These are phyloP conservation scores for Lysiphlebus fabarum DNA, from an alignment of 1,140 invertebrate genomes.

Conservation along the genomic window DNA sequence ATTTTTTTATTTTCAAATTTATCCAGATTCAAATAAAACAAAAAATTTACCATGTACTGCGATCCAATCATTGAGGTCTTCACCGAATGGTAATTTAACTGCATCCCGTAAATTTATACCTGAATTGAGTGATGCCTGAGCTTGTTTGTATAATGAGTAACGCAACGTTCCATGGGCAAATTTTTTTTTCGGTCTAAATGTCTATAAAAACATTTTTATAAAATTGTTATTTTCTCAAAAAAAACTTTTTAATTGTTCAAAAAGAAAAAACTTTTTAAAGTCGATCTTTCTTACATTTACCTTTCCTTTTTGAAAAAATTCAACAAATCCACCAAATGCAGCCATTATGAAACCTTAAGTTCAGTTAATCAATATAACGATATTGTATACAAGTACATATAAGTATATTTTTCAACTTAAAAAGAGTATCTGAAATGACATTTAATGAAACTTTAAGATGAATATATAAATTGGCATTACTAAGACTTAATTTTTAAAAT, in stretches of 20 bases:
- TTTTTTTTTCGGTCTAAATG: constrained; percentile 85
- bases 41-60: constrained; percentile 80
- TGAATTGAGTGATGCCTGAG: constrained; percentile 89
- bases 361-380: too few species aligned
- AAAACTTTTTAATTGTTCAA: neutral
- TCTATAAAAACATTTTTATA: constrained; percentile 58
- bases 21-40: neutral
- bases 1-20: neutral
- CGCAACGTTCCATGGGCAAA: constrained; percentile 88
- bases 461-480: too few species aligned
- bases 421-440: too few species aligned
- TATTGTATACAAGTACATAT: too few species aligned
- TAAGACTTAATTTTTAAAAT: too few species aligned
- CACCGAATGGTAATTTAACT: constrained; percentile 81
- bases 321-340: constrained; percentile 68
- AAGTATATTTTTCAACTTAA: too few species aligned
- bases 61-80: constrained; percentile 91
- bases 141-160: constrained; percentile 91
- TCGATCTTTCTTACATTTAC: constrained; percentile 48
- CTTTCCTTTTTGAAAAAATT: constrained; percentile 81
- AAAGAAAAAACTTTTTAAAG: constrained; percentile 6
- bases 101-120: constrained; percentile 85
- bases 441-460: too few species aligned
- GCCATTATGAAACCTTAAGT: too few species aligned
- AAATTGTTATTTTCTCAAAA: neutral